Conservation (phyloP, 2,797 vertebrate genomes). For the Euphonia xanthogaster region DNA sequence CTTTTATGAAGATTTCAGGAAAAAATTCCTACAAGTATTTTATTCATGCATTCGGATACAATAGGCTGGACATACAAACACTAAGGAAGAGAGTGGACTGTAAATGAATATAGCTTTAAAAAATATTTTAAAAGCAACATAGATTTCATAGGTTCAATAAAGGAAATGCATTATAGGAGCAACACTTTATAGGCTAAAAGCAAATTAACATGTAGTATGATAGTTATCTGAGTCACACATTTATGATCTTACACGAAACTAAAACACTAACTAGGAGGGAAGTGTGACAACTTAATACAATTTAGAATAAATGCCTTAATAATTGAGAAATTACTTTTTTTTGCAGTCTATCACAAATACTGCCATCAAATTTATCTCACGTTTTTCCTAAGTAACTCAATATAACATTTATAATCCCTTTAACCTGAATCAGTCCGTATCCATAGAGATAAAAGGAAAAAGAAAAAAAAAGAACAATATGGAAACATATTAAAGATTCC, state of each 20-base stretch:
- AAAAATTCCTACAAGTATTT: neutral
- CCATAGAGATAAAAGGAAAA: neutral
- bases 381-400: neutral
- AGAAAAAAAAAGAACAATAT: neutral
- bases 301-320: constrained; percentile 19
- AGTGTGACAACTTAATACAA: neutral
- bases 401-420: neutral
- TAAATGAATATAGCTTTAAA: neutral
- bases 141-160: neutral
- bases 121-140: neutral
- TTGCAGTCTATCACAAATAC: neutral
- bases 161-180: neutral
- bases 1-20: neutral
- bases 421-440: neutral
- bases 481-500: neutral
- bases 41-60: neutral
- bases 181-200: neutral
- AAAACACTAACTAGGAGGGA: neutral
- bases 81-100: neutral
- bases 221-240: neutral
- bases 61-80: neutral
- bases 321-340: constrained; percentile 22
- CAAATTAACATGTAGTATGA: neutral
- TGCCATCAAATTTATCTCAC: constrained; percentile 14
- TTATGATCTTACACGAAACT: neutral